Conservation (phyloP, 2,113 vertebrate species). For the Oryctolagus cuniculus region DNA sequence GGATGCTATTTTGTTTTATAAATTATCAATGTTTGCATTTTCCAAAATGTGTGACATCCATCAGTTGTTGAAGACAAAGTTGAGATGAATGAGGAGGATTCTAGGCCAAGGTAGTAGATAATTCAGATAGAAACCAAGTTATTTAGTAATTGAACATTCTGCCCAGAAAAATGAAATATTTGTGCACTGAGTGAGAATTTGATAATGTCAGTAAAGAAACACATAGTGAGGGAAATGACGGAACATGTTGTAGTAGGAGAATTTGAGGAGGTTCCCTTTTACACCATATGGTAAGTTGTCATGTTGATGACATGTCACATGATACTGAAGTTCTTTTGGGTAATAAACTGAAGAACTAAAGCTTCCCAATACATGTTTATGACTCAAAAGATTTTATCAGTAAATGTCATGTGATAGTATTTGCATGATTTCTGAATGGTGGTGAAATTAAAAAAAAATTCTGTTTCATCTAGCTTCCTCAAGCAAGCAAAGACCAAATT, state of each 20-base stretch:
- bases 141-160: constrained; percentile 39
- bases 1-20: background rate
- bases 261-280: background rate
- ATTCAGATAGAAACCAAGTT: constrained; percentile 23
- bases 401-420: background rate
- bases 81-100: background rate
- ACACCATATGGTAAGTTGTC: background rate
- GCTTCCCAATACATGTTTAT: background rate
- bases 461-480: background rate
- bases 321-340: background rate
- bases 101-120: background rate
- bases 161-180: background rate
- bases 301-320: background rate
- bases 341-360: constrained; percentile 10
- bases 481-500: background rate
- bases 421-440: constrained; percentile 21
- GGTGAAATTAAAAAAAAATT: constrained; percentile 22
- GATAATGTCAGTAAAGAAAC: background rate
- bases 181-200: background rate
- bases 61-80: constrained; percentile 20
- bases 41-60: background rate
- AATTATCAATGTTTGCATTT: constrained; percentile 1
- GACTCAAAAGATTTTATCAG: constrained; percentile 27
- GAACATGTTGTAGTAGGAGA: background rate
- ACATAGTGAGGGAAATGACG: background rate